A percentile compares a stretch with the other conserved stretches of the same genome.
These are phyloP conservation scores for Cataglyphis hispanica DNA, from an alignment of 1,140 invertebrate species.

Conservation along the genomic window DNA sequence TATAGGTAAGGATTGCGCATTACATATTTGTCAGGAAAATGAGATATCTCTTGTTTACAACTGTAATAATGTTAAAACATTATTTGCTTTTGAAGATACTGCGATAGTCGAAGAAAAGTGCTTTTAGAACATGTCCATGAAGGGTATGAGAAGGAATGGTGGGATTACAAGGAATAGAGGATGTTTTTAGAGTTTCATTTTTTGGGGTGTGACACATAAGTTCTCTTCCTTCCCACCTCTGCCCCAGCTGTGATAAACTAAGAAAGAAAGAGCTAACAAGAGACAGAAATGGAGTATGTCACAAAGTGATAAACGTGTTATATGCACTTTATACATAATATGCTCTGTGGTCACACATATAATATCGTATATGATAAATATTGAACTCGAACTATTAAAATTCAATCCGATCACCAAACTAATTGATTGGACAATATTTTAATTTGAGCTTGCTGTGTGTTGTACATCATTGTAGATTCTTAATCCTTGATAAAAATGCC, in stretches of 20 bases:
- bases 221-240: conserved; percentile 73
- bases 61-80: neutral
- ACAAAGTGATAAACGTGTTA: conserved; percentile 73
- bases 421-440: conserved; percentile 70
- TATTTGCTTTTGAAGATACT: conserved; percentile 92
- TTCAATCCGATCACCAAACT: conserved; percentile 70
- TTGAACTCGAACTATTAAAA: conserved; percentile 74
- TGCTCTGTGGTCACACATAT: conserved; percentile 73
- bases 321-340: conserved; percentile 76
- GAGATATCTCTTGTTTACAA: neutral
- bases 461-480: conserved; percentile 63
- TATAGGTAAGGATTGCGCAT: conserved; percentile 91
- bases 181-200: conserved; percentile 59
- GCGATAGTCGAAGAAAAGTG: conserved; percentile 97
- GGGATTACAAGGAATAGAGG: conserved; percentile 96
- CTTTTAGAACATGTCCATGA: conserved; percentile 98
- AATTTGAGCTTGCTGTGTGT: conserved; percentile 71
- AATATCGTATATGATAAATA: conserved; percentile 72
- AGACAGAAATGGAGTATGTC: conserved; percentile 73
- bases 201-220: conserved; percentile 66
- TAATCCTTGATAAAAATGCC: conserved; percentile 61
- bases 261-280: conserved; percentile 78
- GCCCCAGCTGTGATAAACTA: conserved; percentile 85
- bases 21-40: neutral
- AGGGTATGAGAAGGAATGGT: conserved; percentile 99